Evolutionary conservation across 2,113 vertebrate species (phyloP).

Genomic region (Chaetorhynchus papuensis): DNA sequence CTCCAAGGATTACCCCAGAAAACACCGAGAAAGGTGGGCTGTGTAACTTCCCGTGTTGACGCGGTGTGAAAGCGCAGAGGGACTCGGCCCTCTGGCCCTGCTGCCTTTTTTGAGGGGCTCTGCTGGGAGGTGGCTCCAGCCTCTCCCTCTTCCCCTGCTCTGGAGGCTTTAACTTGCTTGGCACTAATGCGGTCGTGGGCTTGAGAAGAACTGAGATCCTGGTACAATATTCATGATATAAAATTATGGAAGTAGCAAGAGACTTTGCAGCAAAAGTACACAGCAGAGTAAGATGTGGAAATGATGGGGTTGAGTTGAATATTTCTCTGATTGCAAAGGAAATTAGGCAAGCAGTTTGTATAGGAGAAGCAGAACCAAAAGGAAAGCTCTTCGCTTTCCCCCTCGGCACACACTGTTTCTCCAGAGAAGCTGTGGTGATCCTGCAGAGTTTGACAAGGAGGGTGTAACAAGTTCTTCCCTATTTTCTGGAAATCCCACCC

Average conservation of each 20-base stretch:
- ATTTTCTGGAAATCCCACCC: constrained; percentile 77
- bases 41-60: not conserved
- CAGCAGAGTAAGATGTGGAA: constrained; percentile 39
- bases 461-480: constrained; percentile 69
- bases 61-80: rapidly evolving
- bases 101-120: not conserved
- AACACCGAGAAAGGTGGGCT: not conserved
- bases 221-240: not conserved
- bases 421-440: constrained; percentile 66
- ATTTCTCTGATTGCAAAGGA: constrained; percentile 74
- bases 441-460: constrained; percentile 66
- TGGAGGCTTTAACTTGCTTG: not conserved
- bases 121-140: not conserved
- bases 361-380: constrained; percentile 80
- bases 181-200: not conserved
- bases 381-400: constrained; percentile 68
- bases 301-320: constrained; percentile 41
- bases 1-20: not conserved
- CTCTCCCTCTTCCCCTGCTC: not conserved
- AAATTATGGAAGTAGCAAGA: not conserved
- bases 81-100: not conserved
- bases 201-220: not conserved
- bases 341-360: constrained; percentile 78
- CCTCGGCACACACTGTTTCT: not conserved
- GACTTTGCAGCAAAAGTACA: not conserved